Evolutionary conservation across 2,888 invertebrate species (phyloP).

Genomic region (Phortica okadai): DNA sequence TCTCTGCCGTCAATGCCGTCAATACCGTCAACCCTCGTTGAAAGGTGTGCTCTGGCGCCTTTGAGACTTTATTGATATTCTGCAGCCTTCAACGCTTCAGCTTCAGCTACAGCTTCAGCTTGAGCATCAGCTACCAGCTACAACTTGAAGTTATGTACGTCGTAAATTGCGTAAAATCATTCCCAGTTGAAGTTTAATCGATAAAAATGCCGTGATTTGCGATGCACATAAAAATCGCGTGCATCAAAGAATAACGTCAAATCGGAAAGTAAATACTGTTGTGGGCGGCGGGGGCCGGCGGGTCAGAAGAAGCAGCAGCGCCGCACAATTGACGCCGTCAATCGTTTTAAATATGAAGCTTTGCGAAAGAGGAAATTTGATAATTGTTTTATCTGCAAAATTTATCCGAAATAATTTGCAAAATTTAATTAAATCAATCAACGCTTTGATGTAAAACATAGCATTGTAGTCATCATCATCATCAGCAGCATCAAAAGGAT

Average conservation of each 20-base stretch:
- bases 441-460: too few relatives aligned
- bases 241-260: not conserved
- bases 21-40: not conserved
- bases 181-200: slow-evolving; percentile 64
- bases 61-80: not conserved
- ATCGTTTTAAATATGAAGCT: too few relatives aligned
- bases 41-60: not conserved
- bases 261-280: not conserved
- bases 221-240: slow-evolving; percentile 3
- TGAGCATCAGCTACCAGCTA: not conserved
- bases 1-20: not conserved
- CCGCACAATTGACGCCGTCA: too few relatives aligned
- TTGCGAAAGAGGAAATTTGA: too few relatives aligned
- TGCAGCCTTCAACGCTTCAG: not conserved
- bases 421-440: too few relatives aligned
- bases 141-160: slow-evolving; percentile 43
- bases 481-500: too few relatives aligned
- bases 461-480: too few relatives aligned
- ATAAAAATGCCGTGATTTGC: slow-evolving; percentile 22
- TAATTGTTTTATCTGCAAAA: too few relatives aligned
- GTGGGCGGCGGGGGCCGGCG: too few relatives aligned
- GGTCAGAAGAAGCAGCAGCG: too few relatives aligned
- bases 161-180: slow-evolving; percentile 63
- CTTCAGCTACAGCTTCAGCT: not conserved
- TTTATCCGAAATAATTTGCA: too few relatives aligned